Base-by-base conservation (phyloP, 2,888 invertebrate genomes). In the Ennomos quercinarius region DNA sequence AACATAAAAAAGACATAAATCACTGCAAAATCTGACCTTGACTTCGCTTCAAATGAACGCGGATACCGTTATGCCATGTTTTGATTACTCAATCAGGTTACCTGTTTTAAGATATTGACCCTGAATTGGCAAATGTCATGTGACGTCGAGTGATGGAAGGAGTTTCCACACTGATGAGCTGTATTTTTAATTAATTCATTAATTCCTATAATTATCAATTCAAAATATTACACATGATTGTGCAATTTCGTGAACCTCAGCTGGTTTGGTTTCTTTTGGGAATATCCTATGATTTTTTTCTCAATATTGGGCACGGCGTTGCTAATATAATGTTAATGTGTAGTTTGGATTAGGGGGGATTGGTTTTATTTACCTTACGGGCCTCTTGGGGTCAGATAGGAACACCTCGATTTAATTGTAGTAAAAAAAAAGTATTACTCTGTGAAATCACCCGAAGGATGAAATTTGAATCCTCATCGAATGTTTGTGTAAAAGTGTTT, bases 91-190 rank as follows among this genome's bases (percentile, higher is more conserved):
- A 37, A 37, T 37, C 1, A 13, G 46, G 36, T 46, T 46, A 46
- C 41, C n/a, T 17, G 54, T 41, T 47, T 47, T 37, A 13, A 34
- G 45, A n/a, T 46, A 41, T 41, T 45, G 46, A 54, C 39, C 45
- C 13, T 52, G 35, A 13, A 12, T 10, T 17, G 46, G 17, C 38
- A 47, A 47, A 47, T 47, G 47, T 38, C 47, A 27, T 39, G n/a
- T 47, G 47, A 47, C 47, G 47, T 47, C 38, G 37, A 3, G 1
- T 4, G 0, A 12, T 37, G 6, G 46, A 46, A 36, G 45, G 12
- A 12, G 37, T 17, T 13, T 17, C 10, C 37, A 46, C n/a, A 10
- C 10, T 43, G 43, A n/a, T 43, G 43, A n/a, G 4, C 43, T 27
- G 34, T 43, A 10, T 34, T 34, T 10, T 10, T 41, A 50, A 10